A percentile compares a stretch with the other conserved stretches of the same genome.
Evolutionary conservation across 2,797 vertebrate genomes (phyloP).

Genomic region (Sebastolobus alascanus): DNA sequence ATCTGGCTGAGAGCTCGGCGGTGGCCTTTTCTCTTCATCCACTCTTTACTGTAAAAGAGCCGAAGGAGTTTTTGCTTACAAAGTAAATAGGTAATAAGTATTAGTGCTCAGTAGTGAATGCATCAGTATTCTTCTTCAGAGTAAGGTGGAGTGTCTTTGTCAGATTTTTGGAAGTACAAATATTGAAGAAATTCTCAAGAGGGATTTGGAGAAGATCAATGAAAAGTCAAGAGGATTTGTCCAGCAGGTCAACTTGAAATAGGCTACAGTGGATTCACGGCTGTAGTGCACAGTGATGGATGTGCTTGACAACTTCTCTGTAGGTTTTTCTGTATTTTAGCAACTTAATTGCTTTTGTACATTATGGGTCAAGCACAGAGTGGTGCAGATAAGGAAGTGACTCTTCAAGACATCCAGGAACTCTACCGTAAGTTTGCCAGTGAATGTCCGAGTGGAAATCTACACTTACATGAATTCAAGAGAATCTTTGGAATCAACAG

Average conservation of each 20-base stretch:
- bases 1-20: constrained; percentile 36
- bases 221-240: constrained; percentile 44
- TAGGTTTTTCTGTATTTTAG: not conserved
- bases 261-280: not conserved
- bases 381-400: constrained; percentile 61
- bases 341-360: not conserved
- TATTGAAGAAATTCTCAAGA: not conserved
- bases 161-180: not conserved
- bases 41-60: not conserved
- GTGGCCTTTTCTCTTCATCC: not conserved
- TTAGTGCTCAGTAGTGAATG: not conserved
- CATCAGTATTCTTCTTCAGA: too few species aligned
- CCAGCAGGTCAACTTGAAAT: constrained; percentile 13
- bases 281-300: not conserved
- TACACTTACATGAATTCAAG: constrained; percentile 84
- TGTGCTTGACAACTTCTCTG: not conserved
- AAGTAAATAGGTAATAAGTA: not conserved
- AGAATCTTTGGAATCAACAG: constrained; percentile 79
- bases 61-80: not conserved
- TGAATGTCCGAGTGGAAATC: constrained; percentile 81
- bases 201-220: constrained; percentile 15
- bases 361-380: constrained; percentile 77
- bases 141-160: not conserved
- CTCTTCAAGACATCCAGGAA: constrained; percentile 79
- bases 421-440: constrained; percentile 81